Base-by-base conservation (phyloP, 2,113 vertebrate species). In the Corythornis cristatus region DNA sequence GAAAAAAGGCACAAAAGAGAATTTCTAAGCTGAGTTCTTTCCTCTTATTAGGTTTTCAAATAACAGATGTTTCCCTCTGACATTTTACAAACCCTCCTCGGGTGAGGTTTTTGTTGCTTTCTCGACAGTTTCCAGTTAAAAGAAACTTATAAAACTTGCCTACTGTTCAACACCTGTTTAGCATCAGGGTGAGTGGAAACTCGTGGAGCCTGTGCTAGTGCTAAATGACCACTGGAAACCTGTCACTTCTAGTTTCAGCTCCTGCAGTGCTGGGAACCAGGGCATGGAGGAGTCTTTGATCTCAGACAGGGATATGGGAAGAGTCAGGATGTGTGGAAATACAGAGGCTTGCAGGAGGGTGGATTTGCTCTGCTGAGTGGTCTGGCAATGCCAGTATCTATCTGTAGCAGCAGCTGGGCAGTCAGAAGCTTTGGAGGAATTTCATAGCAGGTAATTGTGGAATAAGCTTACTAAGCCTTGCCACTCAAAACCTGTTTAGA, bases 91-190 rank as follows among this genome's bases (percentile, higher is more conserved):
- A 95, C 85, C 50, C 58, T 68, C 51, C 58, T 86, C 83, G 84
- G 86, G 86, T 83, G 78, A 90, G 76, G 58, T 76, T 92, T 93
- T 83, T 77, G 70, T 67, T 92, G 50, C 91, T 93, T 95, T 96
- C 87, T 68, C 89, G 91, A 93, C 53, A 86, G 70, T 84, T 94
- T 62, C 88, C 91, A 82, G 77, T n/a, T 76, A 75, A 90, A 75
- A 70, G 31, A 74, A 88, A 88, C 83, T 43, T 92, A 79, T 37
- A 90, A 94, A 95, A 43, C 70, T 60, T 77, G 35, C 62, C 92
- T 94, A 91, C 91, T 85, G 80, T 90, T 95, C 71, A 80, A 82
- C 88, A 94, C 95, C 92, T 96, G 92, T 46, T 95, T 82, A 95
- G 20, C 73, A 91, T 94, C 95, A 92, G 78, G 85, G 50, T 1